Conservation (phyloP, 2,797 vertebrate genomes). For the Fratercula arctica region DNA sequence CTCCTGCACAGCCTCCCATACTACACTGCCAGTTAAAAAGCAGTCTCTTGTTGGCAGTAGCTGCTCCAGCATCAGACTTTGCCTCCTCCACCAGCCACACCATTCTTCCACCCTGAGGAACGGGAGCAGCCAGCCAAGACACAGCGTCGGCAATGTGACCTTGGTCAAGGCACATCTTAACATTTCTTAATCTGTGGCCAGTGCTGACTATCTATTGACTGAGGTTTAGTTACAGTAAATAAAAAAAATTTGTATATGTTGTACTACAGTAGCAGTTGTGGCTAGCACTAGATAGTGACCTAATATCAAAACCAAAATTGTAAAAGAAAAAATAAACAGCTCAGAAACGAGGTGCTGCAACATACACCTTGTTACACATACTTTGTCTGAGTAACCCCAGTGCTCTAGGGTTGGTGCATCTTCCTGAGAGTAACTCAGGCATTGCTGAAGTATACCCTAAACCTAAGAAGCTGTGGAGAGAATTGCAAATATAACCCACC, state of each 20-base stretch:
- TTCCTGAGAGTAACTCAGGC: not conserved
- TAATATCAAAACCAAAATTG: not conserved
- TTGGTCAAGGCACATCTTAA: not conserved
- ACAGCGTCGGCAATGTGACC: rapidly evolving
- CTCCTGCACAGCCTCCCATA: not conserved
- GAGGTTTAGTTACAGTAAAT: not conserved
- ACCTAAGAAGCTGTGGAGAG: not conserved
- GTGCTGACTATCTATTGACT: not conserved
- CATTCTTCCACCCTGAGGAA: not conserved
- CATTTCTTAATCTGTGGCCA: not conserved
- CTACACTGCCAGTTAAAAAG: not conserved
- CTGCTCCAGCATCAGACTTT: not conserved
- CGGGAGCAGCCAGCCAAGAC: rapidly evolving
- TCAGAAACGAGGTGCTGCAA: not conserved
- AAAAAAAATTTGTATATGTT: not conserved
- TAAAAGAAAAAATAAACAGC: not conserved
- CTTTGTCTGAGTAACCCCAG: not conserved
- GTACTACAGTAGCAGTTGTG: not conserved
- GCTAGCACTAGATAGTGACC: not conserved
- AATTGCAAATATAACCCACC: constrained; percentile 7
- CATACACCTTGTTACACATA: not conserved
- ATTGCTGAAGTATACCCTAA: not conserved
- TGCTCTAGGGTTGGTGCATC: not conserved
- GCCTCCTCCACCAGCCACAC: not conserved
- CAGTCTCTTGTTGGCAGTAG: not conserved